Base-by-base conservation (phyloP, 2,113 vertebrate genomes). In the Rutilus rutilus region DNA sequence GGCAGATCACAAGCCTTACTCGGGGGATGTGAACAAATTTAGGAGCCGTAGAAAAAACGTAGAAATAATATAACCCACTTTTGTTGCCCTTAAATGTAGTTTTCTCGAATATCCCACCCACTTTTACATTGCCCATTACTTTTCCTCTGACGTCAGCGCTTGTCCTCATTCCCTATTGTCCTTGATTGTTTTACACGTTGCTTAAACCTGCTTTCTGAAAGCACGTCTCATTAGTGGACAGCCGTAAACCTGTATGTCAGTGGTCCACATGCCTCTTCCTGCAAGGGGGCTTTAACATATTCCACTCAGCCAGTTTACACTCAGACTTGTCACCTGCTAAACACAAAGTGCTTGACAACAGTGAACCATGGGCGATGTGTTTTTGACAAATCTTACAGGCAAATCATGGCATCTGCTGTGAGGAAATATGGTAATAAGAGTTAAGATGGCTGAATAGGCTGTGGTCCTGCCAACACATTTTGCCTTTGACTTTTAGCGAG, bases 301-400 rank as follows among this genome's bases (percentile, higher is more conserved):
- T 74, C 75, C 85, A 39, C 81, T 86, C 30, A 67, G 60, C 50
- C 79, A 78, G 85, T 42, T 86, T 83, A 85, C 81, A 89, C 84
- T 76, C 84, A 83, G 81, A 83, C 83, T 74, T 87, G 88, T 89
- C 86, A 90, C 86, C 82, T 79, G 88, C 90, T 86, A 88, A 86
- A 82, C 86, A 78, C 27, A 75, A 67, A 74, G 64, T 71, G 42
- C 54, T 87, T 21, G 30, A 30, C 62, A 25, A 85, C 27, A 83
- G 83, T 9, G 42, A 75, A 87, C 71, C 84, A 64, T 73, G 65
- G 84, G 78, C 73, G 84, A 88, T 75, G 60, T 79, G 54, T 85
- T 82, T 81, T 67, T 89, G 54, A 78, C 52, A 88, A 88, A 90
- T 87, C 83, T 78, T 84, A 69, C 80, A 74, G 73, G 91, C 39